Evolutionary conservation across 2,797 vertebrate genomes (phyloP).

Genomic region (Squalus acanthias): DNA sequence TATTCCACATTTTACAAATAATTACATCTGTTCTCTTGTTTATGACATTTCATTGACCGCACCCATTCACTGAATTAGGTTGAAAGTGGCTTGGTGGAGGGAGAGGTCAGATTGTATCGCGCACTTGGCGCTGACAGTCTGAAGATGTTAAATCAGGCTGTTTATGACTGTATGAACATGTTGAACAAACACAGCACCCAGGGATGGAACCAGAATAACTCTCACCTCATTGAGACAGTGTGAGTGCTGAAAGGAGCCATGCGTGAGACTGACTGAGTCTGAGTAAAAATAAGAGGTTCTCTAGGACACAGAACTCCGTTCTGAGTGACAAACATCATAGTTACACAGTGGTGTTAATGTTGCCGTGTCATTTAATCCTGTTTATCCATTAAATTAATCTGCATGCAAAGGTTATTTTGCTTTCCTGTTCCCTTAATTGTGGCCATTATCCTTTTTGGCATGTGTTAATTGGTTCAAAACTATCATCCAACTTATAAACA

Average conservation of each 20-base stretch:
- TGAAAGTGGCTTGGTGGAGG: background rate
- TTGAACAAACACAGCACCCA: background rate
- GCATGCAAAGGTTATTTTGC: background rate
- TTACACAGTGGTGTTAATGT: background rate
- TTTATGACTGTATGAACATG: background rate
- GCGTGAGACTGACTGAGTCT: background rate
- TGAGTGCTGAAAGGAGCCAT: background rate
- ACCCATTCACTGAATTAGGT: background rate
- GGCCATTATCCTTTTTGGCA: background rate
- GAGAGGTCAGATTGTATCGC: background rate
- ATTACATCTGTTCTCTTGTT: conserved; percentile 13
- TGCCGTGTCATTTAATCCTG: background rate
- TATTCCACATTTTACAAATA: conserved; percentile 25
- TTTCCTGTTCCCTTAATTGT: background rate
- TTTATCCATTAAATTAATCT: background rate
- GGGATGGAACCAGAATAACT: background rate
- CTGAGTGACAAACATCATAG: background rate
- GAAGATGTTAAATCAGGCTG: background rate
- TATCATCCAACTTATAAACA: background rate
- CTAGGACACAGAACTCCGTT: background rate
- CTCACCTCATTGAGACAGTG: background rate
- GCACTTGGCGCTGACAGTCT: too few relatives aligned
- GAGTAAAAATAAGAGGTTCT: background rate
- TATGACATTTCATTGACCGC: conserved; percentile 1
- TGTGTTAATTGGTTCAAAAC: background rate